Base-by-base conservation (phyloP, 37 sponge, comb jelly and placozoan genomes). In the Oscarella lobularis region DNA sequence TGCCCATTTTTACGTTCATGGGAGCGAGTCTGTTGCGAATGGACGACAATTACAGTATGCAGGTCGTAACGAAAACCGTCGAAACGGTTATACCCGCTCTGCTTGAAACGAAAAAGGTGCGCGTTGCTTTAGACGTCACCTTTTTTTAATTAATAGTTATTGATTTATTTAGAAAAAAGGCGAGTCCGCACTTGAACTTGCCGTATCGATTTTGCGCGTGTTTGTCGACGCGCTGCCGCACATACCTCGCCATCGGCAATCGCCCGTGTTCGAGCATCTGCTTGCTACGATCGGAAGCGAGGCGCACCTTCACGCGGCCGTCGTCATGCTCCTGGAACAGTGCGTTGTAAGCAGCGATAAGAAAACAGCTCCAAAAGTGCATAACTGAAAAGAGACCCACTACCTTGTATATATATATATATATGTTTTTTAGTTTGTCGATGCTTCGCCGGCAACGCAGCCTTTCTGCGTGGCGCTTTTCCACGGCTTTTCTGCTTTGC, bases 1-100 rank as follows among this genome's bases (percentile, higher is more conserved):
- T 98, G 88, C 83, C 99, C 9, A 88, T 98, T 54, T 98, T 98
- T 81, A 94, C 99, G 1, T 98, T 98, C 82, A 98, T 98, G 99
- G 99, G 99, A 27, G 76, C 81, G 71, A 83, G 72, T 38, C 66
- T 94, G 27, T 48, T 86, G 48, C 81, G 88, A 5, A 83, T 79
- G 3, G 99, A 98, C 60, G 92, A 94, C 83, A 76, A 73, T 66
- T 91, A 98, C 82, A 88, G 83, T 68, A 87, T 91, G 35, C 83
- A 86, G 41, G 83, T 98, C 74, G 89, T 95, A 54, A 75, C 76
- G 33, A 84, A 83, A 72, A 88, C 92, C 37, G 66, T 95, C 20
- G 89, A 91, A 74, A 85, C 67, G 39, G 71, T 95, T 38, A 77
- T 95, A 37, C 95, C 95, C 36, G 80, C 83, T 6, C 78, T 95